phyloP scores from a whole-genome alignment of 2,888 invertebrate species.

The Vannuccia rotundouncinata region DNA sequence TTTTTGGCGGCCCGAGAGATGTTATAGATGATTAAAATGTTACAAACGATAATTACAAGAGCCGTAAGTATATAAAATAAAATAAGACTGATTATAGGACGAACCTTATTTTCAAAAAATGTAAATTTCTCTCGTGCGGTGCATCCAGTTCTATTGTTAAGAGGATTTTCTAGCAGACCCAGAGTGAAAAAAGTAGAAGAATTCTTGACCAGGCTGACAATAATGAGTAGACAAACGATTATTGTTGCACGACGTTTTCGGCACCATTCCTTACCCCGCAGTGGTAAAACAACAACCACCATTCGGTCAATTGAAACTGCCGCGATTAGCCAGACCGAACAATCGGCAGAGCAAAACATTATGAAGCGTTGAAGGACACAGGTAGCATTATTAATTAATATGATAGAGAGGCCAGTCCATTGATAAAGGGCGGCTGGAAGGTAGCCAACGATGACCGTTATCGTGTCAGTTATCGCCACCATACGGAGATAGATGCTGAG shows the following conservation, averaged over 20 bases:
- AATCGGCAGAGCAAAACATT: neutral
- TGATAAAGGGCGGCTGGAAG: neutral
- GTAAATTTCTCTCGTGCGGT: neutral
- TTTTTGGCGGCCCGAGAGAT: neutral
- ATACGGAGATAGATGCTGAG: neutral
- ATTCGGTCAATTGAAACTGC: neutral
- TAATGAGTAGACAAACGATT: neutral
- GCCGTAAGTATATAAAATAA: neutral
- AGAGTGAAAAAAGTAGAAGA: neutral
- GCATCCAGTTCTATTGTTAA: neutral
- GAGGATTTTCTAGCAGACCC: neutral
- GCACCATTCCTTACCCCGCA: neutral
- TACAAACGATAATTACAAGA: neutral
- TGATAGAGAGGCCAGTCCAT: neutral
- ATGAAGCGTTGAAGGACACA: neutral
- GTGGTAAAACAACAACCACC: neutral
- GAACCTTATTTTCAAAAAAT: neutral
- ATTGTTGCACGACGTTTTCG: neutral
- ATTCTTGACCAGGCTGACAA: neutral
- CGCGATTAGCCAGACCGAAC: neutral
- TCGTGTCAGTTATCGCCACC: neutral
- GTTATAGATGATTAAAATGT: neutral
- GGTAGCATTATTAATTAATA: neutral
- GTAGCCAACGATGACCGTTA: neutral
- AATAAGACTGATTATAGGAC: neutral